phyloP scores from a whole-genome alignment of 2,113 vertebrate species.

The Ellobius talpinus region DNA sequence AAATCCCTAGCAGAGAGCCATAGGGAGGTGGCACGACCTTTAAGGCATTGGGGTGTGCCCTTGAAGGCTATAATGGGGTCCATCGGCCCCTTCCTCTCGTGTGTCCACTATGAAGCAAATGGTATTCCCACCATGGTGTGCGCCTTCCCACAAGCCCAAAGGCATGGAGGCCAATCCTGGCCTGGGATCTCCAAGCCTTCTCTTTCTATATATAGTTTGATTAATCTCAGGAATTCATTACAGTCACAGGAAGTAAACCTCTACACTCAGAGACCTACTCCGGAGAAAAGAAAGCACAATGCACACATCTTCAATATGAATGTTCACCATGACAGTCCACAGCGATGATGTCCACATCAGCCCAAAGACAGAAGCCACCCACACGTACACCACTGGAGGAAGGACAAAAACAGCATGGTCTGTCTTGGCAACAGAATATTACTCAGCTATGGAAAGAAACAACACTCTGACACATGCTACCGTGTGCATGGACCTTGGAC shows the following conservation, averaged over 20 bases:
- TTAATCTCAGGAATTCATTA: neutral
- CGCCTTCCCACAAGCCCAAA: neutral
- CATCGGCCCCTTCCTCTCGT: neutral
- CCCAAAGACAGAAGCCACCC: neutral
- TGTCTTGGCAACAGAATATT: fast-evolving
- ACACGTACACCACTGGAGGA: fast-evolving
- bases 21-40: neutral
- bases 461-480: neutral
- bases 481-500: fast-evolving
- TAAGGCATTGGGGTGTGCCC: neutral
- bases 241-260: neutral
- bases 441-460: neutral
- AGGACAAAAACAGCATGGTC: fast-evolving
- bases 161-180: neutral
- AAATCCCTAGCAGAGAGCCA: too few relatives aligned
- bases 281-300: neutral
- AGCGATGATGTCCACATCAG: fast-evolving
- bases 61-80: neutral
- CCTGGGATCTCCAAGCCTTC: neutral
- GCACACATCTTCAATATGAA: neutral
- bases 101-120: neutral
- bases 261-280: neutral
- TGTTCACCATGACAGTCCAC: neutral
- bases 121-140: neutral
- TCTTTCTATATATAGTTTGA: neutral